Evolutionary conservation across 1,140 invertebrate genomes (phyloP), one percentile per base, ranked within the genome.

Genomic region (Amphibalanus amphitrite): DNA sequence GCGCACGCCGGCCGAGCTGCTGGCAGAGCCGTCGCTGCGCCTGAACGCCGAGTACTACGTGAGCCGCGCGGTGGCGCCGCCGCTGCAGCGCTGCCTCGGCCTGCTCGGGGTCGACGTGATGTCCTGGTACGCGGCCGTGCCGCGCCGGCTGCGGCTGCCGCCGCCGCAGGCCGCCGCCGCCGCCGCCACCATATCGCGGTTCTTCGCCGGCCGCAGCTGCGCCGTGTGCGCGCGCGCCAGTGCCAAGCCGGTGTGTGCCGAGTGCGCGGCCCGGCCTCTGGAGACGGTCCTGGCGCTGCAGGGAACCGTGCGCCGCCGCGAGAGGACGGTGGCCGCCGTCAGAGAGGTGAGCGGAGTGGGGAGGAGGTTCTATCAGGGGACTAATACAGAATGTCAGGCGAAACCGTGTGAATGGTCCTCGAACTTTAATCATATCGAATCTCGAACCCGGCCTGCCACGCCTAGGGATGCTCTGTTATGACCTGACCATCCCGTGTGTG

Each of bases 21-120:
- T 92, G 28, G 72, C 74, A 10, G 87, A 93, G 78, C 82, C 86
- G 23, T 80, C 84, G 3, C 82, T 94, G 28, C 82, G 86, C 71
- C 85, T 93, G 0, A 96, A 98, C 82, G 84, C 88, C 26, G 81
- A 86, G 0, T 98, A 98, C 82, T 99, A 98, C 79, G 91, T 97
- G 72, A 90, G 89, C 0, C 87, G 92, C 78, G 92, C 90, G 38
- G 89, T 99, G 67, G 86, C 95, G 75, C 95, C 96, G 68, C 90
- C 96, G 3, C 80, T 99, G 1, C 88, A 93, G 77, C 84, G 96
- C 71, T 92, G 94, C 76, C 85, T 97, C 29, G 86, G 88, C 71
- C 82, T 97, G 8, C 84, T 98, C 67, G 91, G 91, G 0, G 87
- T 89, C 23, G 88, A 95, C 81, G 86, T 90, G 0, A 85, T 87